These are phyloP conservation scores for Pollachius pollachius DNA, from an alignment of 2,113 vertebrate genomes.

Conservation along the genomic window DNA sequence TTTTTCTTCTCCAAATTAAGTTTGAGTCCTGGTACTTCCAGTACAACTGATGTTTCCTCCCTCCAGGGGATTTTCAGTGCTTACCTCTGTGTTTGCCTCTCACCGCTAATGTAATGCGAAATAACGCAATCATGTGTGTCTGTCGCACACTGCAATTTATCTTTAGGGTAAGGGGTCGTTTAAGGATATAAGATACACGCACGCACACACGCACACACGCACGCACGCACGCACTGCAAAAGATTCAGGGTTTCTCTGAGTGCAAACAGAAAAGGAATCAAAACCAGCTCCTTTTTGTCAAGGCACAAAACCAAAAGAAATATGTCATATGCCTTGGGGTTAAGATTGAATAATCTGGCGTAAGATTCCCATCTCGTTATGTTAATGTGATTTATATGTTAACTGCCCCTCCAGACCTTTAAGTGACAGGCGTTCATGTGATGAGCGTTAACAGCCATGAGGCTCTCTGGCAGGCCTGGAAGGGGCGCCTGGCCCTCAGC, in stretches of 20 bases:
- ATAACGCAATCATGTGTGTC: background rate
- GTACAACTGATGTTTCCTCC: background rate
- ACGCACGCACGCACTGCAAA: too few relatives aligned
- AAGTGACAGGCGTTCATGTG: too few relatives aligned
- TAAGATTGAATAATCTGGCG: too few relatives aligned
- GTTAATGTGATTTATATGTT: too few relatives aligned
- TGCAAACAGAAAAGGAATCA: too few relatives aligned
- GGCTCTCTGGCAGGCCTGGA: conserved; percentile 49
- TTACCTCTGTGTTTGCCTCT: conserved; percentile 7
- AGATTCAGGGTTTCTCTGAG: too few relatives aligned
- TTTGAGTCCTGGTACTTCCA: conserved; percentile 12
- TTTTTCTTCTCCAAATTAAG: conserved; percentile 34
- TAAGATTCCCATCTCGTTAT: too few relatives aligned
- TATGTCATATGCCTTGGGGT: too few relatives aligned
- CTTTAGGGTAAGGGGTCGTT: conserved; percentile 1
- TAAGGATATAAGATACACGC: conserved; percentile 3
- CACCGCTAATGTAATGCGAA: conserved; percentile 10
- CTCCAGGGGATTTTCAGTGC: conserved; percentile 36
- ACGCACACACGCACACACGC: conserved; percentile 6
- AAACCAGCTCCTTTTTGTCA: too few relatives aligned
- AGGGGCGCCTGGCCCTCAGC: conserved; percentile 37
- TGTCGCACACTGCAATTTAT: background rate
- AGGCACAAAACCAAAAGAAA: too few relatives aligned
- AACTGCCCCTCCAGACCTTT: too few relatives aligned
- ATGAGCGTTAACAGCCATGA: conserved; percentile 14